Conservation (phyloP, 2,797 vertebrate species). For the Thripadectes ignobilis region DNA sequence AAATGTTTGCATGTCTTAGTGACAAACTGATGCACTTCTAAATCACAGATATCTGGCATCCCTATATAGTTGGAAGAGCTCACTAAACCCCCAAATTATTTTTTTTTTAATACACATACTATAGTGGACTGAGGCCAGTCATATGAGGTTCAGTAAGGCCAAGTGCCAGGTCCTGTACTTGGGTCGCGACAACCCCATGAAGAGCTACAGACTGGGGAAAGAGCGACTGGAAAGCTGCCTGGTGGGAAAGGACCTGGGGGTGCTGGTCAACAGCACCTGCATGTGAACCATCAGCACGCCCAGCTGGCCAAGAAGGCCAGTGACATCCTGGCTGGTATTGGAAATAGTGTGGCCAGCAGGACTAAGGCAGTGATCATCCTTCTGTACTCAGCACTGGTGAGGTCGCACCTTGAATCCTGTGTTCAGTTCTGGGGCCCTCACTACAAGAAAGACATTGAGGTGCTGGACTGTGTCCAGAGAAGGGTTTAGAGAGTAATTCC, state of each 20-base stretch:
- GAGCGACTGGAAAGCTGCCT: not conserved
- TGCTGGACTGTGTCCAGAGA: not conserved
- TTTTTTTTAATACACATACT: not conserved
- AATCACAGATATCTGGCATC: not conserved
- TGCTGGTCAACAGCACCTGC: not conserved
- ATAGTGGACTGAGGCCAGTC: not conserved
- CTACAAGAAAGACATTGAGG: not conserved
- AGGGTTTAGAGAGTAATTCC: not conserved
- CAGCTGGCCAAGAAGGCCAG: not conserved
- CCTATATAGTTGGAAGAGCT: fast-evolving
- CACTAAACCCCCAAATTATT: not conserved
- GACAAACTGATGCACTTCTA: not conserved
- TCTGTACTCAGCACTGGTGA: fast-evolving
- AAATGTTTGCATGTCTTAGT: not conserved
- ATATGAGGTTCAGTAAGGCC: not conserved
- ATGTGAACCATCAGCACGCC: not conserved
- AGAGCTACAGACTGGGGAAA: not conserved
- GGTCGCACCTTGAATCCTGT: not conserved
- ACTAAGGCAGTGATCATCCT: not conserved
- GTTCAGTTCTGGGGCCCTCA: not conserved
- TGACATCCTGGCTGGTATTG: not conserved
- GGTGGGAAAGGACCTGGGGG: not conserved
- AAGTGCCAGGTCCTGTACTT: not conserved
- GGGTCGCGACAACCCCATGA: not conserved
- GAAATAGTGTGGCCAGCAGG: not conserved